phyloP scores from a whole-genome alignment of 2,113 vertebrate genomes.

The Mesoclemmys tuberculata region DNA sequence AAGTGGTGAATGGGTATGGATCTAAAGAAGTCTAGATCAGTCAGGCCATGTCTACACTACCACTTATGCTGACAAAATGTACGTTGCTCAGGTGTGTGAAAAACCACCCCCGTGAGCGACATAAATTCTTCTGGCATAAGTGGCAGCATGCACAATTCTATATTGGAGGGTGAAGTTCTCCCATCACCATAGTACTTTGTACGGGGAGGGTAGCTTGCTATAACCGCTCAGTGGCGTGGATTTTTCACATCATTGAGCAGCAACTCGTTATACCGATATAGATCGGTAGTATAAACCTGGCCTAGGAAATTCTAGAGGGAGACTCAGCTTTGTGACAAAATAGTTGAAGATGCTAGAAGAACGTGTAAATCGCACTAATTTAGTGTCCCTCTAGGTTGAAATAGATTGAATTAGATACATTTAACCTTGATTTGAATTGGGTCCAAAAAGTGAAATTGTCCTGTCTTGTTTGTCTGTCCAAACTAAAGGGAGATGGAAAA shows the following conservation, averaged over 20 bases:
- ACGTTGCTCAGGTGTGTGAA: too few species aligned
- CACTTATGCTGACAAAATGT: too few species aligned
- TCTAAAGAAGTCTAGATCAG: not conserved
- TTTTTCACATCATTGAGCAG: not conserved
- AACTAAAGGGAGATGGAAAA: not conserved
- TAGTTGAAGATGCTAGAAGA: not conserved
- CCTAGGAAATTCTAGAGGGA: not conserved
- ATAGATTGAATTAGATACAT: not conserved
- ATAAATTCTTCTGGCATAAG: too few species aligned
- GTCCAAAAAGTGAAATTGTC: not conserved
- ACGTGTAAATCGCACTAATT: not conserved
- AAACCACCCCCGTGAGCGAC: too few species aligned
- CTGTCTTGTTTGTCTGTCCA: not conserved
- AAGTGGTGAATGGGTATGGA: too few species aligned
- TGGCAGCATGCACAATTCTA: too few species aligned
- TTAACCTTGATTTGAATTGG: not conserved
- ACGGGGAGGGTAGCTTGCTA: too few species aligned
- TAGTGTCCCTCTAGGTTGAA: not conserved
- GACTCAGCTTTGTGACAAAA: not conserved
- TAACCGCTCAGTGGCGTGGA: not conserved
- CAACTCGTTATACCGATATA: not conserved
- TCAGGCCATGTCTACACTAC: not conserved
- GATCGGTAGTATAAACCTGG: not conserved
- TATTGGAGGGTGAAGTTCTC: not conserved
- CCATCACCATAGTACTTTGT: too few species aligned